phyloP scores from a whole-genome alignment of 1,140 invertebrate species.

The Schlechtendalia chinensis region DNA sequence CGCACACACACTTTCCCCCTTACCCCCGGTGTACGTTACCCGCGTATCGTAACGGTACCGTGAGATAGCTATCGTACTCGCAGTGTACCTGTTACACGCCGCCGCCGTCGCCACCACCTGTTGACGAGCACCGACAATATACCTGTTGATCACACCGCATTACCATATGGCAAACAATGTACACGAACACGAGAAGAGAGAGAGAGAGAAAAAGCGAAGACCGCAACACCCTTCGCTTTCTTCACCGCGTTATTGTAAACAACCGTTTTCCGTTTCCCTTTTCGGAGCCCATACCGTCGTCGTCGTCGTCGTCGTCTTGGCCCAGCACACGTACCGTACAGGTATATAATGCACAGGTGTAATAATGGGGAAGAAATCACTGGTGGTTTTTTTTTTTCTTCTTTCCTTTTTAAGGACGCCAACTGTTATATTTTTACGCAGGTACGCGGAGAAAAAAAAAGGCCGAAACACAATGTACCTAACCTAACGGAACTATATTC shows the following conservation, averaged over 20 bases:
- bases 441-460: not conserved
- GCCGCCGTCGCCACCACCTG: conserved; percentile 4
- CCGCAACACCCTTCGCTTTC: conserved; percentile 46
- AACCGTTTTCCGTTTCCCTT: conserved; percentile 45
- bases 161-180: conserved; percentile 29
- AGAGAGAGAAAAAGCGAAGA: conserved; percentile 38
- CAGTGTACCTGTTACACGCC: conserved; percentile 14
- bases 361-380: conserved; percentile 26
- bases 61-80: conserved; percentile 43
- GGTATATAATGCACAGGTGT: conserved; percentile 12
- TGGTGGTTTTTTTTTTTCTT: not conserved
- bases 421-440: conserved; percentile 36
- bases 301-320: conserved; percentile 16
- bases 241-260: not conserved
- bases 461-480: not conserved
- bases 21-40: not conserved
- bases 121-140: conserved; percentile 14
- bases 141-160: conserved; percentile 35
- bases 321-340: not conserved
- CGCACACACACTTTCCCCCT: not conserved
- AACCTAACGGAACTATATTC: conserved; percentile 25
- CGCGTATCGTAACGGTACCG: conserved; percentile 12
- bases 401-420: not conserved
- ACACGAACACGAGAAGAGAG: too few species aligned
- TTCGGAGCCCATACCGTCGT: too few species aligned